phyloP scores from a whole-genome alignment of 92 coral and sea anemone species.

The Heliopora coerulea region DNA sequence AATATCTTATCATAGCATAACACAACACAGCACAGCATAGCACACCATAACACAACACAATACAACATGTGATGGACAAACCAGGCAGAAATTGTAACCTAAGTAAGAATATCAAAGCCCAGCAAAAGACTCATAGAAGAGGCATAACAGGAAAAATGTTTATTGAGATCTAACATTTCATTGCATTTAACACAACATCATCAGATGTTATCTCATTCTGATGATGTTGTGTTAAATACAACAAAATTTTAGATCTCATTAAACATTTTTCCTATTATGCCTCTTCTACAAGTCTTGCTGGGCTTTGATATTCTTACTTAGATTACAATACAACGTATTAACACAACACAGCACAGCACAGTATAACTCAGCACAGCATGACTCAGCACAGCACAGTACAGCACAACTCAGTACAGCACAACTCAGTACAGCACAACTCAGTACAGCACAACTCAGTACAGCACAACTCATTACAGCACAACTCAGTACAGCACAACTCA shows the following conservation, averaged over 20 bases:
- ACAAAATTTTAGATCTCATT: too few species aligned
- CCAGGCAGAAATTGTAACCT: neutral
- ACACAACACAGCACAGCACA: neutral
- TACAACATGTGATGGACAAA: neutral
- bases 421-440: slow-evolving; percentile 3
- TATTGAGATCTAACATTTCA: slow-evolving; percentile 15
- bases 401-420: slow-evolving; percentile 5
- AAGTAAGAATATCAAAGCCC: neutral
- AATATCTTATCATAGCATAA: neutral
- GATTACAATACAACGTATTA: neutral
- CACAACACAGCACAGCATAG: slow-evolving; percentile 3
- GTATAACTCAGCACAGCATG: neutral
- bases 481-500: slow-evolving; percentile 9
- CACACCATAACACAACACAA: slow-evolving; percentile 3
- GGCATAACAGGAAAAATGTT: neutral
- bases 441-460: slow-evolving; percentile 5
- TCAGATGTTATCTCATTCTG: too few species aligned
- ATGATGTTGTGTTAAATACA: too few species aligned
- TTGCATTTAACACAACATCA: slow-evolving; percentile 18
- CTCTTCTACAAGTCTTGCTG: too few species aligned
- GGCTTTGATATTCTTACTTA: too few species aligned
- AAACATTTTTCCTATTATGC: too few species aligned
- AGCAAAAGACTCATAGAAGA: slow-evolving; percentile 23
- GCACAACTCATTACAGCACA: slow-evolving; percentile 5
- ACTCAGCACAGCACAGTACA: slow-evolving; percentile 7